phyloP scores from a whole-genome alignment of 1,140 invertebrate species.

The Caenorhabditis brenneri region DNA sequence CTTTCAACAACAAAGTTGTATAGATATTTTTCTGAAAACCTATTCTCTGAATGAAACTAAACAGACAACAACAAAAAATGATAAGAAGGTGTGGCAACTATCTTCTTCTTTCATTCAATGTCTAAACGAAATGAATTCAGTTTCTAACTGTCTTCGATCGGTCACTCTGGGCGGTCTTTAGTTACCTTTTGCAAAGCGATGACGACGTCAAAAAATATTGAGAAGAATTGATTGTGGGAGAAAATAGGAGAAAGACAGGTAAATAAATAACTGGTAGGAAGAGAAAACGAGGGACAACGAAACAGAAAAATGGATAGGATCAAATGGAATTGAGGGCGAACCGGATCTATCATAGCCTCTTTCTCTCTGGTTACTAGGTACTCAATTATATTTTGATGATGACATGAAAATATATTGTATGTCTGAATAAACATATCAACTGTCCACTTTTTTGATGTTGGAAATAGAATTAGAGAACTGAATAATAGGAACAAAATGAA shows the following conservation, averaged over 20 bases:
- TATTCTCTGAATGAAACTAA: neutral
- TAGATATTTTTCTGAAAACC: too few relatives aligned
- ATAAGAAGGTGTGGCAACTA: conserved; percentile 19
- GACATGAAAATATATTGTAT: neutral
- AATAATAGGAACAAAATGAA: neutral
- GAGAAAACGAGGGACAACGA: neutral
- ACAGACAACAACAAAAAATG: neutral
- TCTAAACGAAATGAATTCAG: neutral
- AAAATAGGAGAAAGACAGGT: neutral
- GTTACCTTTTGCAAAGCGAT: neutral
- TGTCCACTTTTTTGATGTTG: neutral
- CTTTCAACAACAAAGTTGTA: neutral
- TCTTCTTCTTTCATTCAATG: neutral
- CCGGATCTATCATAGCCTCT: neutral
- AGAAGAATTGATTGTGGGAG: neutral
- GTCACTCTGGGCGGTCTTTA: conserved; percentile 1
- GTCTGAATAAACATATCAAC: neutral
- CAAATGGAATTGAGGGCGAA: neutral
- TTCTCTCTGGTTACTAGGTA: neutral
- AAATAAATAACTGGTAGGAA: neutral
- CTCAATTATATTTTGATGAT: conserved; percentile 18
- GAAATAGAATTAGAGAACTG: neutral
- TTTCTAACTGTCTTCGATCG: neutral
- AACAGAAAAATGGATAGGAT: conserved; percentile 19
- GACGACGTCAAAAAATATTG: neutral